Base-by-base conservation (phyloP, 2,797 vertebrate species). In the Alfaro cultratus region DNA sequence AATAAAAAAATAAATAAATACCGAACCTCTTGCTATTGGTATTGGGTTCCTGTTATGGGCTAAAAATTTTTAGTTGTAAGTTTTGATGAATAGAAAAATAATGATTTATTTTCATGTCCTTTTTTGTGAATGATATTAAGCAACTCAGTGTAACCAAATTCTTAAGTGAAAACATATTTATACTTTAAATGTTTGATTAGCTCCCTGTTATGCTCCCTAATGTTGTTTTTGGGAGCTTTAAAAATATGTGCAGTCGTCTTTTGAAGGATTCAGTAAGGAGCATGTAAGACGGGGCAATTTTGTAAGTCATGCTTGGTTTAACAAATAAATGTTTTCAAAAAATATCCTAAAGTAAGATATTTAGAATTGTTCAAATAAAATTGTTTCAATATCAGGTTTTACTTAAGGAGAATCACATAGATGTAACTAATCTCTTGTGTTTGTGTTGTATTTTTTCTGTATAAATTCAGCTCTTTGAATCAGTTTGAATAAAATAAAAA, bases 351-450 rank as follows among this genome's bases (percentile, higher is more conserved):
- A 76, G 47, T 83, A 77, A 78, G 5, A 26, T 57, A 34, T 84
- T 70, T 73, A 36, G 41, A 75, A 3, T 49, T 68, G 53, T n/a
- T 47, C 43, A 15, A 13, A 7, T 64, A 57, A n/a, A 18, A 49
- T 75, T n/a, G 73, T 71, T 73, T 39, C 13, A 49, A 23, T 51
- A 55, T 41, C 16, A 43, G 36, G 45, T 73, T n/a, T 73, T 23
- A 15, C 47, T 18, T 36, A 46, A 6, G 45, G 53, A 68, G 49
- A 68, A 46, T 84, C 76, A 67, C 73, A 4, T 15, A 88, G 80
- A 87, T 86, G 51, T 84, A 85, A 87, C 87, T 89, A 85, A 85
- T 91, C 82, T 88, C 84, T 76, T 84, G 78, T 77, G 78, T 89
- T 80, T 85, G 81, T 92, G 76, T 75, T 85, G 74, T 77, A 83